A percentile compares a stretch with the other conserved stretches of the same genome.
phyloP scores from a whole-genome alignment of 2,113 vertebrate species.

The Corynorhinus townsendii region DNA sequence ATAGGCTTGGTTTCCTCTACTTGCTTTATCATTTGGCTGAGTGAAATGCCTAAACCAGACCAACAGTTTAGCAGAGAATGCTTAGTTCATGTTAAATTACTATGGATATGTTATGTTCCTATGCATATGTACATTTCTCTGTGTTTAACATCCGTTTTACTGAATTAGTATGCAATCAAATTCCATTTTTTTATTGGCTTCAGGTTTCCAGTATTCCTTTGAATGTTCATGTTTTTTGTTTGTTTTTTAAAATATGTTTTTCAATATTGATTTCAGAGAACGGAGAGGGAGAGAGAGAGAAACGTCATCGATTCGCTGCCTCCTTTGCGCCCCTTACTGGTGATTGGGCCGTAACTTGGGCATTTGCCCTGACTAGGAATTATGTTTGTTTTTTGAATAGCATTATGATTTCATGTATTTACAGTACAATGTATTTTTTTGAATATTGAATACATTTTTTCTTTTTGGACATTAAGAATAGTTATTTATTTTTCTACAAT shows the following conservation, averaged over 20 bases:
- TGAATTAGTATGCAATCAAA: neutral
- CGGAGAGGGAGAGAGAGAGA: no score
- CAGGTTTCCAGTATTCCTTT: neutral
- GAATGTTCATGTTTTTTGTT: neutral
- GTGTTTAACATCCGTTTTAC: neutral
- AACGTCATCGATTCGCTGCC: no score
- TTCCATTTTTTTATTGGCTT: neutral
- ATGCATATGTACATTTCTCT: neutral
- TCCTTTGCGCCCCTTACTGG: no score
- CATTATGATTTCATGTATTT: neutral
- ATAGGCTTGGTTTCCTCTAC: neutral
- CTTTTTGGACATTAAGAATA: neutral
- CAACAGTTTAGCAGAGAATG: neutral
- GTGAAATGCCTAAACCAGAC: neutral
- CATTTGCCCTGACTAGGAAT: no score
- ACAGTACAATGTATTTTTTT: neutral
- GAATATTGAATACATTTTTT: neutral
- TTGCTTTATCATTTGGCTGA: neutral
- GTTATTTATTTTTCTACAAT: conserved; percentile 9
- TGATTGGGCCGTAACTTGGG: no score
- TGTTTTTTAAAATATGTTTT: neutral
- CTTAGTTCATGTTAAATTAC: neutral
- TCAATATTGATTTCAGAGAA: no score
- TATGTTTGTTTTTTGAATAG: neutral
- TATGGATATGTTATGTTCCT: neutral